phyloP scores from a whole-genome alignment of 2,888 invertebrate species.

The Acholoe squamosa region DNA sequence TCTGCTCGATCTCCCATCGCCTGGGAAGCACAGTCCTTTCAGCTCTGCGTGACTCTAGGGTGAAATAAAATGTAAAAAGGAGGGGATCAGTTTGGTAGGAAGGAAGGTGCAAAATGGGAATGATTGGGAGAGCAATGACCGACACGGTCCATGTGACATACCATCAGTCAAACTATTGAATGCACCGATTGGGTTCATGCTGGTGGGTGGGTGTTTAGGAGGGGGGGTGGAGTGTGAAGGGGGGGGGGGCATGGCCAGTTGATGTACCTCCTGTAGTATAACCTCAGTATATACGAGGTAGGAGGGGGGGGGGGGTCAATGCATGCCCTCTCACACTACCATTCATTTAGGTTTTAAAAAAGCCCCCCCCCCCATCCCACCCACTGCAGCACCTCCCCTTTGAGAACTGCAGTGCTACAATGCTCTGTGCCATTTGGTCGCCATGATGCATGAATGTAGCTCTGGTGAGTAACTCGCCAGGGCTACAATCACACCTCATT shows the following conservation, averaged over 20 bases:
- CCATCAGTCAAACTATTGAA: conserved; percentile 13
- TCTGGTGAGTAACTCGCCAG: too few relatives aligned
- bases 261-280: not conserved
- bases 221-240: not conserved
- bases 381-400: not conserved
- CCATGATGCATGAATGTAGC: too few relatives aligned
- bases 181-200: not conserved
- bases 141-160: not conserved
- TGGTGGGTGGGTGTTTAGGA: not conserved
- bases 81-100: not conserved
- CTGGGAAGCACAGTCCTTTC: not conserved
- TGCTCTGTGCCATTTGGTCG: too few relatives aligned
- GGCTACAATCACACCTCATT: too few relatives aligned
- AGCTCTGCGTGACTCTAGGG: not conserved
- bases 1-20: not conserved
- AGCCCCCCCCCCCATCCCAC: not conserved
- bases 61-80: not conserved
- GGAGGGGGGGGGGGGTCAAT: not conserved
- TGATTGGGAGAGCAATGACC: not conserved
- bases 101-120: not conserved
- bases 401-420: too few relatives aligned
- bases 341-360: not conserved
- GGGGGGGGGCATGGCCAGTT: not conserved
- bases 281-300: not conserved
- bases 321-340: not conserved